Evolutionary conservation across 1,140 invertebrate genomes (phyloP).

Genomic region (Lucilia sericata): DNA sequence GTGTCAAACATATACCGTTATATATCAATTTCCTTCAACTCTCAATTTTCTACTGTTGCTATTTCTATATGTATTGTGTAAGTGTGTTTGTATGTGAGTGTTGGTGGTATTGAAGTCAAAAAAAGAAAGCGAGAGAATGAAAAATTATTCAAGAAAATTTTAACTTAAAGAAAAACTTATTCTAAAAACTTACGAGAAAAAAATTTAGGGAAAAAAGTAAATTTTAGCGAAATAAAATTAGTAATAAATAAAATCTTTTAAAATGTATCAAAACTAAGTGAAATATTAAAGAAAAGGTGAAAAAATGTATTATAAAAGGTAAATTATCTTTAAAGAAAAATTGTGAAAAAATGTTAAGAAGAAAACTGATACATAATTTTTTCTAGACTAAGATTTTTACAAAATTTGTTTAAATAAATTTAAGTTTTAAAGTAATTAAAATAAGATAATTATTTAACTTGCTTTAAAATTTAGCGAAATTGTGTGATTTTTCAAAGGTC

Average conservation of each 20-base stretch:
- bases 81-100: conserved; percentile 4
- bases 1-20: not conserved
- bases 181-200: not conserved
- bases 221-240: not conserved
- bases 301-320: not conserved
- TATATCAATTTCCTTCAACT: not conserved
- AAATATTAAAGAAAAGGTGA: not conserved
- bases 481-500: not conserved
- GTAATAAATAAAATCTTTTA: not conserved
- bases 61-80: conserved; percentile 5
- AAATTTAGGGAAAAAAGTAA: conserved; percentile 3
- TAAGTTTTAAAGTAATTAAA: not conserved
- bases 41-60: conserved; percentile 28
- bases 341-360: not conserved
- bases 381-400: not conserved
- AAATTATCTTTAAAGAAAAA: not conserved
- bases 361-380: conserved; percentile 32
- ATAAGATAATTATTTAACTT: too few relatives aligned
- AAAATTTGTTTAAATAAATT: not conserved
- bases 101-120: not conserved
- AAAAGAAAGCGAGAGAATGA: conserved; percentile 6
- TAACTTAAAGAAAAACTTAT: not conserved
- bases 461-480: not conserved
- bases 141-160: not conserved
- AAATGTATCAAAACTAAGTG: too few relatives aligned